phyloP scores from a whole-genome alignment of 2,113 vertebrate species.

The Zingel zingel region DNA sequence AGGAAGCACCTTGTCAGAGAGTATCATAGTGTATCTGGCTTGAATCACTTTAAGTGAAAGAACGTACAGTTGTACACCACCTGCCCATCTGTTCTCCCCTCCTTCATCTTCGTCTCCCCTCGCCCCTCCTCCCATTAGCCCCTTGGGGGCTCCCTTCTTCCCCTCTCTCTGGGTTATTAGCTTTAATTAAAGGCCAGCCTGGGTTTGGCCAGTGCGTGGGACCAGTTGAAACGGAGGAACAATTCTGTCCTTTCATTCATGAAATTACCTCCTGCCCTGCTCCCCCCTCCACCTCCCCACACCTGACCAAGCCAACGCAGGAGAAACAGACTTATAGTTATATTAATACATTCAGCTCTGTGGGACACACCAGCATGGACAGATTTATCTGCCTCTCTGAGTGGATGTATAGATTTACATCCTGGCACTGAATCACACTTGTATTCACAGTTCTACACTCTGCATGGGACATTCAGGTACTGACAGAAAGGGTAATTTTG shows the following conservation, averaged over 20 bases:
- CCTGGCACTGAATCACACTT: conserved; percentile 10
- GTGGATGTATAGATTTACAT: conserved; percentile 33
- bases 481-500: conserved; percentile 22
- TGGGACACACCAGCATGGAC: conserved; percentile 17
- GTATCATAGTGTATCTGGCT: neutral
- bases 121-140: conserved; percentile 22
- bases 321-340: conserved; percentile 50
- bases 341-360: conserved; percentile 36
- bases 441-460: neutral
- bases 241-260: conserved; percentile 81
- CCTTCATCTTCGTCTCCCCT: conserved; percentile 12
- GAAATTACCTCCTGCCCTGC: conserved; percentile 48
- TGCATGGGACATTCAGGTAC: neutral
- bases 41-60: neutral
- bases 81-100: conserved; percentile 5
- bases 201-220: conserved; percentile 58
- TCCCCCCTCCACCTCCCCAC: neutral
- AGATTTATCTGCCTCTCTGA: conserved; percentile 23
- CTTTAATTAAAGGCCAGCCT: conserved; percentile 79
- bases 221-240: conserved; percentile 64
- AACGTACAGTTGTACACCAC: conserved; percentile 15
- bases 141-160: conserved; percentile 24
- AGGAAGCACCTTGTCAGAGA: neutral
- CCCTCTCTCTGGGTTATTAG: conserved; percentile 69
- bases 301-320: conserved; percentile 26